Conservation (phyloP, 2,113 vertebrate species). For the Candoia aspera region DNA sequence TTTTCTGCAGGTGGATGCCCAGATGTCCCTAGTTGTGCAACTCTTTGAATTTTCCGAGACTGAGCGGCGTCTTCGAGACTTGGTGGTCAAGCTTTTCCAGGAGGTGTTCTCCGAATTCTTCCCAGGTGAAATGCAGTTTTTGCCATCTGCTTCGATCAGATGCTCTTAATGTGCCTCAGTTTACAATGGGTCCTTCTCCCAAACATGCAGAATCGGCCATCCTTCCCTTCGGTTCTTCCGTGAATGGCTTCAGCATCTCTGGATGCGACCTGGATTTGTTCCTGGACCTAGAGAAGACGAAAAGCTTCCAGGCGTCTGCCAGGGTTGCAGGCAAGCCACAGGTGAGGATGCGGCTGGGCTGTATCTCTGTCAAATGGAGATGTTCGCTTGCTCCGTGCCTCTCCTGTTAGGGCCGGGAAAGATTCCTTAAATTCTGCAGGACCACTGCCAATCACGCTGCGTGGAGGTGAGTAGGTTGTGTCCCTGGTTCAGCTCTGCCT, state of each 20-base stretch:
- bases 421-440: too few relatives aligned
- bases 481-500: too few relatives aligned
- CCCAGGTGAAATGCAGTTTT: constrained; percentile 74
- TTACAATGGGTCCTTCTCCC: constrained; percentile 1
- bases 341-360: constrained; percentile 49
- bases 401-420: background rate
- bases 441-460: rapidly evolving
- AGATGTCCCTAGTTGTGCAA: constrained; percentile 80
- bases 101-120: constrained; percentile 91
- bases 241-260: constrained; percentile 86
- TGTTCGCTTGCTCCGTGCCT: background rate
- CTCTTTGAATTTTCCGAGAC: constrained; percentile 81
- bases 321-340: constrained; percentile 53
- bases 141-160: too few relatives aligned
- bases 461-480: too few relatives aligned
- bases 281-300: constrained; percentile 85
- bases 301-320: constrained; percentile 76
- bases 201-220: constrained; percentile 79
- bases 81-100: constrained; percentile 85
- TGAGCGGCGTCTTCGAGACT: constrained; percentile 77
- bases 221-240: constrained; percentile 87
- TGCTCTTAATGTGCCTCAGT: background rate
- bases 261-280: constrained; percentile 91
- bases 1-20: constrained; percentile 76
- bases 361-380: background rate